phyloP scores from a whole-genome alignment of 2,797 vertebrate genomes.

The Glossophaga mutica region DNA sequence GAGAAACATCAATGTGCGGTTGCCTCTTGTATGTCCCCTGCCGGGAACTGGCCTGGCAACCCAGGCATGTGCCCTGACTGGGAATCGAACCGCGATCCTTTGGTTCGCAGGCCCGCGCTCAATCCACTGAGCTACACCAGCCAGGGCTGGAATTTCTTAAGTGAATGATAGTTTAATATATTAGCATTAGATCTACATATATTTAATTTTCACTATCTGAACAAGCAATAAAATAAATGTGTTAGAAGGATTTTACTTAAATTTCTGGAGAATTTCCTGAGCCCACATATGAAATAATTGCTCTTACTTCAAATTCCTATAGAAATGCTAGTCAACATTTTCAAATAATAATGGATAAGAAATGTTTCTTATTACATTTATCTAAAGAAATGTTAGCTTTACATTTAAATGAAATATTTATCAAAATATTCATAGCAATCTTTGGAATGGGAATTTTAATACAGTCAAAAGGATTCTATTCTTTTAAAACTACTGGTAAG shows the following conservation, averaged over 20 bases:
- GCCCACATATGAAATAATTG: background rate
- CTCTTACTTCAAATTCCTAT: background rate
- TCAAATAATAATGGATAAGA: background rate
- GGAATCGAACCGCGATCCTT: no score
- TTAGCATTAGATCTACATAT: background rate
- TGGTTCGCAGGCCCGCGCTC: no score
- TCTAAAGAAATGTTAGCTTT: background rate
- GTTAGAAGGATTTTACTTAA: background rate
- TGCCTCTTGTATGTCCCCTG: no score
- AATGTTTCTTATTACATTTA: background rate
- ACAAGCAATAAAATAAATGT: background rate
- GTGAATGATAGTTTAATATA: slow-evolving; percentile 11
- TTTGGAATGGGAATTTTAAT: background rate
- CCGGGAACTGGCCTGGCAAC: no score
- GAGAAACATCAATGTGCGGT: no score
- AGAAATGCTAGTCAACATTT: background rate
- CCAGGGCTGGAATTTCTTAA: background rate
- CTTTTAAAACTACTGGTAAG: background rate
- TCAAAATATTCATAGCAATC: background rate
- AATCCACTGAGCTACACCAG: no score
- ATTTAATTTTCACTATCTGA: background rate
- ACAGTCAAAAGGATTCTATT: background rate
- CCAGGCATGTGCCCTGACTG: no score
- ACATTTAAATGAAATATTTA: background rate
- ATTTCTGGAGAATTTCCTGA: background rate